Conservation (phyloP, 2,888 invertebrate species). For the Dermolepida albohirtum region DNA sequence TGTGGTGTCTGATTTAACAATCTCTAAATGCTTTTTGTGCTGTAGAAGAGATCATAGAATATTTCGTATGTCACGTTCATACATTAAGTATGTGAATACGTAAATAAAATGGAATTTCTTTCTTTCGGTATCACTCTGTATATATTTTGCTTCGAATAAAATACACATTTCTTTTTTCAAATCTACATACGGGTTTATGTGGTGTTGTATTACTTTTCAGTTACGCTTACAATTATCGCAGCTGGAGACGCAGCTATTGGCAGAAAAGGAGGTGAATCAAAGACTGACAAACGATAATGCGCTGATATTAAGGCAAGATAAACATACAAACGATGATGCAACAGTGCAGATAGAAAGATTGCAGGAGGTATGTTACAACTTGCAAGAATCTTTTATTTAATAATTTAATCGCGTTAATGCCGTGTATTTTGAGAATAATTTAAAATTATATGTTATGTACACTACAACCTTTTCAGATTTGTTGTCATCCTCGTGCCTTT, state of each 20-base stretch:
- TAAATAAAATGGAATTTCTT: no score
- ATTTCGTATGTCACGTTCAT: neutral
- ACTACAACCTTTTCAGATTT: no score
- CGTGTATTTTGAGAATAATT: no score
- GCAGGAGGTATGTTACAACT: slow-evolving; percentile 48
- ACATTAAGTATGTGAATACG: no score
- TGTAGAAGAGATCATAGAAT: slow-evolving; percentile 2
- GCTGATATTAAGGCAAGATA: slow-evolving; percentile 43
- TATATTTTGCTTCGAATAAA: slow-evolving; percentile 5
- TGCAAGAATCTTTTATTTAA: no score
- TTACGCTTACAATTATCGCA: slow-evolving; percentile 53
- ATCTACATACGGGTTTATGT: neutral
- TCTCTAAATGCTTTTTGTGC: slow-evolving; percentile 25
- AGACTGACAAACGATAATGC: slow-evolving; percentile 46
- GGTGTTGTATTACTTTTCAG: slow-evolving; percentile 43
- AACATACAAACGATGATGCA: slow-evolving; percentile 45
- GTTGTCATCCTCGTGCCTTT: no score
- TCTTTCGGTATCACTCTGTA: no score
- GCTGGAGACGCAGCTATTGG: slow-evolving; percentile 54
- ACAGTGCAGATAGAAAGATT: slow-evolving; percentile 53
- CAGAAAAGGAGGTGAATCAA: slow-evolving; percentile 54
- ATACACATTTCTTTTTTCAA: neutral
- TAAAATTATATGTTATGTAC: no score
- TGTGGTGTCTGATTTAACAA: slow-evolving; percentile 38
- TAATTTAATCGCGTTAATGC: no score